phyloP scores from a whole-genome alignment of 2,113 vertebrate species.

The Sorex araneus region DNA sequence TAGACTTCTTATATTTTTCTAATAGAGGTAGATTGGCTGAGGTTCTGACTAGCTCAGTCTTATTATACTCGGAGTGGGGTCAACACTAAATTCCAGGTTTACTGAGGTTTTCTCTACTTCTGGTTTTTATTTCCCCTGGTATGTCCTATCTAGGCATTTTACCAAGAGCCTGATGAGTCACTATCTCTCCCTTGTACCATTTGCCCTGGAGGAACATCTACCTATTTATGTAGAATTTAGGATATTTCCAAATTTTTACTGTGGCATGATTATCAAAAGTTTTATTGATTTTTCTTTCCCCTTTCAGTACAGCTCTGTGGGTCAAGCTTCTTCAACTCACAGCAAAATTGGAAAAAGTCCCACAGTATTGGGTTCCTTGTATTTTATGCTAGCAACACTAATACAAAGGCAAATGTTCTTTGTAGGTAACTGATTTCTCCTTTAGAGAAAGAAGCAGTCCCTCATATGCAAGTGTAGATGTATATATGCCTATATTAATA shows the following conservation, averaged over 20 bases:
- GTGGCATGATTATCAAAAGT: background rate
- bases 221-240: background rate
- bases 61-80: background rate
- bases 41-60: background rate
- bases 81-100: background rate
- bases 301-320: background rate
- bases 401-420: background rate
- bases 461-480: background rate
- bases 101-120: background rate
- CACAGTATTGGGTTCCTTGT: background rate
- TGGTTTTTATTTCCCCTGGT: background rate
- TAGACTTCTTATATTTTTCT: background rate
- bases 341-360: background rate
- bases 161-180: background rate
- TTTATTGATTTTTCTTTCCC: background rate
- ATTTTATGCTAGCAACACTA: background rate
- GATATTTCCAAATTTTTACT: slow-evolving; percentile 1
- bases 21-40: background rate
- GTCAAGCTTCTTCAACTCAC: background rate
- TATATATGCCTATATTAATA: background rate
- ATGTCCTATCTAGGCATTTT: background rate
- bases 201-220: background rate
- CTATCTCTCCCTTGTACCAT: background rate
- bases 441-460: background rate
- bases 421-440: background rate